These are phyloP conservation scores for Coelopa frigida DNA, from an alignment of 1,140 invertebrate species.

Conservation along the genomic window DNA sequence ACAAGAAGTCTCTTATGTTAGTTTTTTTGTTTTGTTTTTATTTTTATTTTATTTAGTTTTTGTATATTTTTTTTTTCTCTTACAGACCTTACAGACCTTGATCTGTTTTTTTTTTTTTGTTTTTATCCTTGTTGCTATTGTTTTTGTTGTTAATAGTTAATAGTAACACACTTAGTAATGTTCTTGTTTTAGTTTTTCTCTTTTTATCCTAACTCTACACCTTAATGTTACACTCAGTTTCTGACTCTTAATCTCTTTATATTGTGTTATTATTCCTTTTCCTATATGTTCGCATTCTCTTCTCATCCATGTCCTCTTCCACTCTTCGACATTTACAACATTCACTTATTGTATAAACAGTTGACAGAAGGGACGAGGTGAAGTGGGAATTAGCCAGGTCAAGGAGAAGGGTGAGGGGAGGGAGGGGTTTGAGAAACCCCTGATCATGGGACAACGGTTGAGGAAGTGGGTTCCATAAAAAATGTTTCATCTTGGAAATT, in stretches of 20 bases:
- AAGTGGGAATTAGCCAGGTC: too few species aligned
- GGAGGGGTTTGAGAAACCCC: too few species aligned
- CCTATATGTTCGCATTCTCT: not conserved
- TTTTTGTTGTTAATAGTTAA: constrained; percentile 1
- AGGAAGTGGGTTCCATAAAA: too few species aligned
- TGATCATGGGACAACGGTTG: too few species aligned
- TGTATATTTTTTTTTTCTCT: not conserved
- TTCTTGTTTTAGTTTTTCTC: constrained; percentile 5
- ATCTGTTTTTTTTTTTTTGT: constrained; percentile 25
- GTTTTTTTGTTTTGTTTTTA: constrained; percentile 13
- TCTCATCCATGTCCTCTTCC: too few species aligned
- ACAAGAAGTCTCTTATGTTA: constrained; percentile 6
- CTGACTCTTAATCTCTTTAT: constrained; percentile 5
- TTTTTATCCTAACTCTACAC: too few species aligned
- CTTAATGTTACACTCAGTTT: too few species aligned
- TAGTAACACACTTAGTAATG: constrained; percentile 4
- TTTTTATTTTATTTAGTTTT: constrained; percentile 6
- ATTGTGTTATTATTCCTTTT: constrained; percentile 1
- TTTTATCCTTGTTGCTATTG: not conserved
- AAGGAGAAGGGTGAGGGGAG: too few species aligned
- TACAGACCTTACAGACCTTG: constrained; percentile 22
- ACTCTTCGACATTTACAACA: too few species aligned
- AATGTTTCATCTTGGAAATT: not conserved
- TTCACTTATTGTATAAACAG: too few species aligned
- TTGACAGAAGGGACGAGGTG: too few species aligned